Percentiles rank a stretch among this genome's conserved stretches.
phyloP scores from a whole-genome alignment of 2,113 vertebrate species.

The Phocoena phocoena region DNA sequence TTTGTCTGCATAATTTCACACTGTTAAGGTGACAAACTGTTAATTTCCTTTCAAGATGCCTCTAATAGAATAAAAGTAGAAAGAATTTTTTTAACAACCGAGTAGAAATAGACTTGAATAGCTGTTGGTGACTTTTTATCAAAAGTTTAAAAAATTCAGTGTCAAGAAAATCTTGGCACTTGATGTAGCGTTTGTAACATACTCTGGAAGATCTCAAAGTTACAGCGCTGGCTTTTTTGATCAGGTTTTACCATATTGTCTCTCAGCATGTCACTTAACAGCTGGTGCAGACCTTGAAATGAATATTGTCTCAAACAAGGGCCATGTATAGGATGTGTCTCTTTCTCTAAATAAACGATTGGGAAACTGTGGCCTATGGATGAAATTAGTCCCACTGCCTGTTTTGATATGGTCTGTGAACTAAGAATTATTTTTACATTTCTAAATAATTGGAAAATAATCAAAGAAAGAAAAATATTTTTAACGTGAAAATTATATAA shows the following conservation, averaged over 20 bases:
- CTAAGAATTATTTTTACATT: neutral
- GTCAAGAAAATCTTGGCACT: constrained; percentile 72
- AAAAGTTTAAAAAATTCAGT: constrained; percentile 78
- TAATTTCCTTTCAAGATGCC: constrained; percentile 76
- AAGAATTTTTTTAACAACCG: constrained; percentile 57
- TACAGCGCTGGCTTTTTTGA: constrained; percentile 53
- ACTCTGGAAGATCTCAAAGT: constrained; percentile 18
- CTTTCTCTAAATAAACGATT: neutral
- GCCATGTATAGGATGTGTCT: neutral
- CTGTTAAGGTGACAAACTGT: constrained; percentile 78
- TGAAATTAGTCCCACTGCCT: neutral
- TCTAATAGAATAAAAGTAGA: constrained; percentile 73
- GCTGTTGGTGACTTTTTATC: constrained; percentile 73
- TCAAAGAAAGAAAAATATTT: neutral
- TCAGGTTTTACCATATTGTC: constrained; percentile 61
- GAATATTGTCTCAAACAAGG: neutral
- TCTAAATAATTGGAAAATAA: neutral
- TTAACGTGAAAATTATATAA: neutral
- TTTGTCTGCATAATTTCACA: constrained; percentile 78
- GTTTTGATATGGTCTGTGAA: neutral
- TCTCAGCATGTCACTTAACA: constrained; percentile 52
- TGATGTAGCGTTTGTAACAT: constrained; percentile 31
- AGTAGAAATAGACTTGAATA: constrained; percentile 66
- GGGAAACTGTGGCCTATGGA: neutral
- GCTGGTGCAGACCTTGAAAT: neutral